A percentile compares a stretch with the other conserved stretches of the same genome.
phyloP scores from a whole-genome alignment of 2,797 vertebrate species.

The Rhynchonycteris naso region DNA sequence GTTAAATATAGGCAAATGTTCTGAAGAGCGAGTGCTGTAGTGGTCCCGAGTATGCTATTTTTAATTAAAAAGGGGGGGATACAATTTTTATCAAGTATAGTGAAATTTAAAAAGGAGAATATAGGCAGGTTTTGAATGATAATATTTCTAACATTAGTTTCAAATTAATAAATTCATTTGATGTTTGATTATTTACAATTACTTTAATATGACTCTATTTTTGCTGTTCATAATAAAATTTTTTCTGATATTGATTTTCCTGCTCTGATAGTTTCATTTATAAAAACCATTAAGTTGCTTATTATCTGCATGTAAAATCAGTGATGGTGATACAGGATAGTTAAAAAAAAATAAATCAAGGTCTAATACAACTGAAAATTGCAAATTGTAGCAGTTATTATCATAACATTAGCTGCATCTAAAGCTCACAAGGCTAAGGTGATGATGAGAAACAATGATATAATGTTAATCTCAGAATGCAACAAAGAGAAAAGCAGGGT shows the following conservation, averaged over 20 bases:
- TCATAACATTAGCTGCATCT: slow-evolving; percentile 56
- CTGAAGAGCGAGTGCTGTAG: background rate
- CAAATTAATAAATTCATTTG: slow-evolving; percentile 51
- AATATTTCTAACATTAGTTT: slow-evolving; percentile 10
- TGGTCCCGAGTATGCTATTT: background rate
- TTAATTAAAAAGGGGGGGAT: background rate
- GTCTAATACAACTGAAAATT: slow-evolving; percentile 67
- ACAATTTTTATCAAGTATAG: background rate
- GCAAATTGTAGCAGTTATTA: slow-evolving; percentile 64
- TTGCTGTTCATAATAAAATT: slow-evolving; percentile 24
- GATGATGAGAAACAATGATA: slow-evolving; percentile 63
- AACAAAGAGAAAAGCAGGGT: slow-evolving; percentile 23
- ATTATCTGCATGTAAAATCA: slow-evolving; percentile 69
- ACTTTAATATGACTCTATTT: slow-evolving; percentile 21
- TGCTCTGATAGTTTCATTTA: slow-evolving; percentile 64
- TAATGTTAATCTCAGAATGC: slow-evolving; percentile 29
- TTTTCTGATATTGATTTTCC: slow-evolving; percentile 63
- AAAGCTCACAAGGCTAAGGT: slow-evolving; percentile 58
- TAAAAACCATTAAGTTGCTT: slow-evolving; percentile 65
- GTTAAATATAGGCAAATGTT: background rate
- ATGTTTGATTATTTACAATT: slow-evolving; percentile 46
- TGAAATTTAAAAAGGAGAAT: slow-evolving; percentile 36
- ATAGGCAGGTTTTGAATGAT: background rate
- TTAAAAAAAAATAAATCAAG: slow-evolving; percentile 60
- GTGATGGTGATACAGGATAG: slow-evolving; percentile 53